phyloP scores from a whole-genome alignment of 1,140 invertebrate genomes.

The Microplitis demolitor region DNA sequence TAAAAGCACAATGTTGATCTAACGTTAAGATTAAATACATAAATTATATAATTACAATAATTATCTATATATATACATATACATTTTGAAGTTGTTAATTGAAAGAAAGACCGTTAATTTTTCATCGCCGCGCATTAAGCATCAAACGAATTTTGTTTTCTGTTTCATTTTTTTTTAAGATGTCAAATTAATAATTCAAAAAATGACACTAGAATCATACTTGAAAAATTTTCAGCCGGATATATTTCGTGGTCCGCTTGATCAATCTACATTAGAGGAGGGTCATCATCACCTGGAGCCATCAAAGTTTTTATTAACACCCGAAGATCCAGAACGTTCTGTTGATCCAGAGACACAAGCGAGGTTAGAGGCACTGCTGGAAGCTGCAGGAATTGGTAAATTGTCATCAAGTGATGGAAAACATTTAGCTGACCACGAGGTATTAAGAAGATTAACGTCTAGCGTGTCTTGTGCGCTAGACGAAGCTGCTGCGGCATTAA shows the following conservation, averaged over 20 bases:
- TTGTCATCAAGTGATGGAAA: slow-evolving; percentile 80
- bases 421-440: slow-evolving; percentile 79
- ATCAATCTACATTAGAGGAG: slow-evolving; percentile 70
- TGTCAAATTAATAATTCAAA: background rate
- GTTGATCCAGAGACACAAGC: slow-evolving; percentile 90
- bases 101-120: too few species aligned
- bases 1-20: background rate
- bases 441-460: slow-evolving; percentile 81
- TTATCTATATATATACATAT: too few species aligned
- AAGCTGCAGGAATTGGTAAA: slow-evolving; percentile 80
- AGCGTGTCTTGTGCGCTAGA: slow-evolving; percentile 92
- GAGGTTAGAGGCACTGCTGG: slow-evolving; percentile 82
- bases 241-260: slow-evolving; percentile 67
- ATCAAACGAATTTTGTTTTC: too few species aligned
- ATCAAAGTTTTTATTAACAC: slow-evolving; percentile 78
- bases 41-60: too few species aligned
- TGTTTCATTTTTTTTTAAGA: background rate
- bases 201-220: slow-evolving; percentile 1
- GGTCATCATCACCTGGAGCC: slow-evolving; percentile 69
- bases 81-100: too few species aligned
- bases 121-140: too few species aligned
- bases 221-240: slow-evolving; percentile 63
- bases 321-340: slow-evolving; percentile 76
- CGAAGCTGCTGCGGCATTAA: slow-evolving; percentile 93
- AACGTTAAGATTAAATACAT: background rate